phyloP scores from a whole-genome alignment of 92 coral and sea anemone genomes.

The Actinostola sp. region DNA sequence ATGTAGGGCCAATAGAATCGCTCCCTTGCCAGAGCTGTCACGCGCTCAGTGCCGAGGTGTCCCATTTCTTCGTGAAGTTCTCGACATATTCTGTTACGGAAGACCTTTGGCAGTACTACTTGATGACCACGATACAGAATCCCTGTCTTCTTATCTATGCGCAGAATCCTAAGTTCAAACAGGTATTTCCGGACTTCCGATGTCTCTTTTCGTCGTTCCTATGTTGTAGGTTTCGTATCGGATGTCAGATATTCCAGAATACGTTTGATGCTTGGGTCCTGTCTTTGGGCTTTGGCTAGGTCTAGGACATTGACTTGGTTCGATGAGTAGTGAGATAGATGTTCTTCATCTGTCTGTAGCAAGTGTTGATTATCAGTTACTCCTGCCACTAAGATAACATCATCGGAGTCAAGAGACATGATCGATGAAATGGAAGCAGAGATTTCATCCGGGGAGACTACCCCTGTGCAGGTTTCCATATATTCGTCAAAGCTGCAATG shows the following conservation, averaged over 20 bases:
- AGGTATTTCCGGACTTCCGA: not conserved
- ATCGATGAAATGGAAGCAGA: conserved; percentile 18
- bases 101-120: conserved; percentile 4
- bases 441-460: conserved; percentile 24
- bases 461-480: conserved; percentile 23
- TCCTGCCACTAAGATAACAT: conserved; percentile 29
- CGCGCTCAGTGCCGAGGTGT: no score
- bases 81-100: not conserved
- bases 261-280: no score
- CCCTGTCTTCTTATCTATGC: not conserved
- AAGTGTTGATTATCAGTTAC: no score
- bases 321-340: no score
- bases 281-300: no score
- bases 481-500: conserved; percentile 38
- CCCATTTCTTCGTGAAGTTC: conserved; percentile 10
- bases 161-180: not conserved
- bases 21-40: no score
- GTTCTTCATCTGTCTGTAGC: no score
- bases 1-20: no score
- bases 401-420: conserved; percentile 8
- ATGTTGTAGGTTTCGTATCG: no score
- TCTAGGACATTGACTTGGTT: no score
- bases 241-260: no score
- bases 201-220: no score
- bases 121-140: not conserved